phyloP scores from a whole-genome alignment of 2,113 vertebrate species.

The Spheniscus mendiculus region DNA sequence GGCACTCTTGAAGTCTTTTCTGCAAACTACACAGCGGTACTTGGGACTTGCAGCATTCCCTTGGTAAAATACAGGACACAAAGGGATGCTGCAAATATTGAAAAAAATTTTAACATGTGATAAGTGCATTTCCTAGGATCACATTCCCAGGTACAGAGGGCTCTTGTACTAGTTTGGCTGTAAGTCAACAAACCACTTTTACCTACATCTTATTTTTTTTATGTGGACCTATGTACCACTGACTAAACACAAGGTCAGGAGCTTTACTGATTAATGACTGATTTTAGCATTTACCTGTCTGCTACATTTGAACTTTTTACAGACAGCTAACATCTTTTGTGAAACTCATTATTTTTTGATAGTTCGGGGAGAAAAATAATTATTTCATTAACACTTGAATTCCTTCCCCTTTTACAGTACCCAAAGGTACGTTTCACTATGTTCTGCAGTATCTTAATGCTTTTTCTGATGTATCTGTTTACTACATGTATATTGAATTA shows the following conservation, averaged over 20 bases:
- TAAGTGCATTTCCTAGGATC: background rate
- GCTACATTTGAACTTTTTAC: background rate
- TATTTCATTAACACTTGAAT: constrained; percentile 35
- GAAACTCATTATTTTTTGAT: background rate
- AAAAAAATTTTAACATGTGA: background rate
- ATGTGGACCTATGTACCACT: background rate
- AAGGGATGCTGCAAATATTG: background rate
- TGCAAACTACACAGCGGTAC: background rate
- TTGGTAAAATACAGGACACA: background rate
- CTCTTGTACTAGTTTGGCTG: background rate
- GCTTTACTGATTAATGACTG: background rate
- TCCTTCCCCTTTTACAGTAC: background rate
- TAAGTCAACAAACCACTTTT: background rate
- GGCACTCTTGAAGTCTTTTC: background rate
- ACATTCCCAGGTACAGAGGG: background rate
- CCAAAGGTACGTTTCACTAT: background rate
- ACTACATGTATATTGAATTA: constrained; percentile 14
- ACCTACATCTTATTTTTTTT: background rate
- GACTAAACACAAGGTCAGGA: background rate
- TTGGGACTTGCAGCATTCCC: background rate
- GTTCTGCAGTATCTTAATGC: background rate
- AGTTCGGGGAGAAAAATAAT: background rate
- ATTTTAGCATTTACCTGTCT: background rate
- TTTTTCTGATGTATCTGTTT: constrained; percentile 25
- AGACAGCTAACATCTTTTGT: background rate